Percentiles rank a stretch among this genome's conserved stretches.
phyloP scores from a whole-genome alignment of 2,113 vertebrate genomes.

The Anhinga rufa region DNA sequence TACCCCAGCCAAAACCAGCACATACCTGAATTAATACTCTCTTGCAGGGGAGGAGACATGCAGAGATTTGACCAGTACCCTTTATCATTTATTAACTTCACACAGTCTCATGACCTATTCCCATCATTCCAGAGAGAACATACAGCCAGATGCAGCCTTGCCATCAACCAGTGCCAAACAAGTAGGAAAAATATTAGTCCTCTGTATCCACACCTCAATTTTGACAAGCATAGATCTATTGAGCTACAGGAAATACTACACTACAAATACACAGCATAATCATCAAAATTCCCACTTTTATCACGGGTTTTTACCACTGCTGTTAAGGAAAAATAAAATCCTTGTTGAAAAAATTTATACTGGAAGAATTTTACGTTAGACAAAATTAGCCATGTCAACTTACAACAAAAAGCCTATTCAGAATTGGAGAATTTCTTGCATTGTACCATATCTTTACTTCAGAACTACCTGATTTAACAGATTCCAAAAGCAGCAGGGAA shows the following conservation, averaged over 20 bases:
- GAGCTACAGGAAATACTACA: background rate
- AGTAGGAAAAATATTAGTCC: background rate
- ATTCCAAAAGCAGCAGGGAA: conserved; percentile 40
- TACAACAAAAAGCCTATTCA: background rate
- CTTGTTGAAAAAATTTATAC: background rate
- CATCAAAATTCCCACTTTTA: background rate
- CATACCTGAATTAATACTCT: background rate
- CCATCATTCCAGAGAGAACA: background rate
- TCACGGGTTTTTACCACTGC: background rate
- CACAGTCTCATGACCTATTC: background rate
- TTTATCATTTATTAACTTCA: background rate
- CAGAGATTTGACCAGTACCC: background rate
- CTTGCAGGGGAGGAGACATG: background rate
- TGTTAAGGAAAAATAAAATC: background rate
- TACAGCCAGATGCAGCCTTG: background rate
- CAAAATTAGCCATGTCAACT: background rate
- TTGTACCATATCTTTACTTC: background rate
- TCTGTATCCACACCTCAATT: background rate
- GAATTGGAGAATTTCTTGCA: background rate
- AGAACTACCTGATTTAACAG: conserved; percentile 10
- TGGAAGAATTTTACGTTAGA: background rate
- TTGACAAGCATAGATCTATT: background rate
- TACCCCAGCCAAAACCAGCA: too few species aligned
- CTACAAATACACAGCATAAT: background rate
- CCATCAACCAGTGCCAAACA: background rate